Conservation (phyloP, 2,888 invertebrate genomes). For the Tachina lurida region DNA sequence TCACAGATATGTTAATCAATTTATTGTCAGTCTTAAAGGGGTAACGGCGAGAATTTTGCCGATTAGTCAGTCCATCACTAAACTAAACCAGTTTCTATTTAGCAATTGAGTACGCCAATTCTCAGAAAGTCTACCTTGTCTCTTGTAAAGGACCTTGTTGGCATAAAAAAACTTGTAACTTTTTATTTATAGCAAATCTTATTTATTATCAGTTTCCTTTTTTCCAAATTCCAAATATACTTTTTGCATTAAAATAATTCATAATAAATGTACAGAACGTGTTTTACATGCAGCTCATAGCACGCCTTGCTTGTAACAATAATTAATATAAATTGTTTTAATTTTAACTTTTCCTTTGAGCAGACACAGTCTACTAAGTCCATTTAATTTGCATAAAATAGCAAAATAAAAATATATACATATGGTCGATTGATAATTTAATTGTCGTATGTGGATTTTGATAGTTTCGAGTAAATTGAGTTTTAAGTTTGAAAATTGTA, state of each 20-base stretch:
- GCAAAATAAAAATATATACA: constrained; percentile 4
- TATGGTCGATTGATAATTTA: too few relatives aligned
- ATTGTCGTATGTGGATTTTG: too few relatives aligned
- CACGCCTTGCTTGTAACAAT: constrained; percentile 51
- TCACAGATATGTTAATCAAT: too few relatives aligned
- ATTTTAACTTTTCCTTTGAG: constrained; percentile 46
- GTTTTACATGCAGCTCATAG: constrained; percentile 50
- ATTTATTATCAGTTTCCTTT: background rate
- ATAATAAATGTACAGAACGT: constrained; percentile 45
- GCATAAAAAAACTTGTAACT: background rate
- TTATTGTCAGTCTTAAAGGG: too few relatives aligned
- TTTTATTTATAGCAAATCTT: background rate
- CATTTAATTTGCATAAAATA: constrained; percentile 67
- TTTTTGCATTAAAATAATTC: background rate
- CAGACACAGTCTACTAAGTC: constrained; percentile 23
- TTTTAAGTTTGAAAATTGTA: too few relatives aligned
- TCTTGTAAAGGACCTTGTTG: background rate
- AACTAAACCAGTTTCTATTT: background rate
- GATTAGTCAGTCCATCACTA: too few relatives aligned
- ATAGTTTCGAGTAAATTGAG: too few relatives aligned
- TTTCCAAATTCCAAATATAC: background rate
- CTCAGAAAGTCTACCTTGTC: background rate
- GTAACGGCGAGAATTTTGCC: background rate
- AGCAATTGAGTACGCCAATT: constrained; percentile 9
- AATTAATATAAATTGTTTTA: constrained; percentile 65